Evolutionary conservation across 2,888 invertebrate genomes (phyloP), one percentile per base, ranked within the genome.

Genomic region (Diplazon laetatorius): DNA sequence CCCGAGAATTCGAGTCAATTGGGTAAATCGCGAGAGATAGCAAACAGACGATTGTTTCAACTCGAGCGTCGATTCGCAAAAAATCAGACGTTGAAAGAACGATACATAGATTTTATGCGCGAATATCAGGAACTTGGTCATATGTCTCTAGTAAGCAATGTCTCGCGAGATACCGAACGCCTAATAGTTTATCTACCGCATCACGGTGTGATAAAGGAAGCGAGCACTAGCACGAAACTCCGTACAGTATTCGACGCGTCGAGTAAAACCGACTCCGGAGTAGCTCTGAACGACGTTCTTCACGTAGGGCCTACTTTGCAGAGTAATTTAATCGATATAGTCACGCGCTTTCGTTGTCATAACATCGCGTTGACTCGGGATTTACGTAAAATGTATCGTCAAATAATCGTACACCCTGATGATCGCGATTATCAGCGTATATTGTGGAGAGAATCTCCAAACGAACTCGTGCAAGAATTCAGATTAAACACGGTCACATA

Each of bases 221-320:
- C 70, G 0, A 70, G 59, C 22, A 70, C 48, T 0, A 70, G 39
- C 12, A 86, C 85, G 0, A 85, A 84, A 18, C 46, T 86, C n/a
- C 74, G 87, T n/a, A 80, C 83, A 0, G 88, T 88, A 0, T 88
- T 85, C 66, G 85, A 88, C 60, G 87, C 81, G 1, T 87, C 85
- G 0, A 55, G 44, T 1, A 78, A 76, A 42, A 69, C 76, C 0
- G 16, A 20, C 1, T 57, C 71, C 3, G 77, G 76, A 4, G 0
- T 60, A 22, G 59, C 80, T 0, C 50, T 86, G 0, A 87, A 87
- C 55, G 83, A 85, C 8, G 39, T 68, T 0, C 48, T 85, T 10
- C 39, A 69, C 5, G 76, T 81, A 8, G 87, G 87, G 0, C 81
- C 85, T 0, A 75, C 63, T 0, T n/a, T 85, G 0, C 84, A 85